A percentile compares a stretch with the other conserved stretches of the same genome.
Conservation (phyloP, 2,797 vertebrate species). For the Tokudaia tokunoshimensis region DNA sequence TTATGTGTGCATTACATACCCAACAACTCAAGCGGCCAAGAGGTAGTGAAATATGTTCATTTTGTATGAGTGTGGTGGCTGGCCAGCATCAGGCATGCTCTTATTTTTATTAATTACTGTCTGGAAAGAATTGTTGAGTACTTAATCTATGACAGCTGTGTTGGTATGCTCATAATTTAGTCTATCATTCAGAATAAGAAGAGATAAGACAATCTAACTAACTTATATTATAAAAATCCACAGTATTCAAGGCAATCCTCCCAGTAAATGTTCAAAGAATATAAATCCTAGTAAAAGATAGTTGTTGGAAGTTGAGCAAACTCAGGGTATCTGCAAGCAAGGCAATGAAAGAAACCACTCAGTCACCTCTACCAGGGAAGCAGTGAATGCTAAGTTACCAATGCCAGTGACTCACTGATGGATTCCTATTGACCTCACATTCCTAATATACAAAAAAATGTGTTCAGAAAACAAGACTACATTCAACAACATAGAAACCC, state of each 20-base stretch:
- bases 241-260: constrained; percentile 47
- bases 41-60: constrained; percentile 12
- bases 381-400: background rate
- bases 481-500: constrained; percentile 10
- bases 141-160: constrained; percentile 43
- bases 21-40: background rate
- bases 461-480: constrained; percentile 34
- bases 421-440: constrained; percentile 39
- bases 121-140: constrained; percentile 59
- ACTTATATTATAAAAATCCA: constrained; percentile 46
- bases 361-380: background rate
- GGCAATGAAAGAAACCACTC: background rate
- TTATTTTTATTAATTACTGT: constrained; percentile 55
- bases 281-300: constrained; percentile 50
- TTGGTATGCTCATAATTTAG: constrained; percentile 50
- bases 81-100: constrained; percentile 28
- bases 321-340: background rate
- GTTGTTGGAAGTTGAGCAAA: background rate
- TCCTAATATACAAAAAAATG: constrained; percentile 29
- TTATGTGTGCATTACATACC: constrained; percentile 38
- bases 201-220: constrained; percentile 49
- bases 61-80: constrained; percentile 36
- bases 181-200: constrained; percentile 56
- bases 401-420: background rate
- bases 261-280: constrained; percentile 17